Conservation (phyloP, 2,113 vertebrate species). For the Tylochromis polylepis region DNA sequence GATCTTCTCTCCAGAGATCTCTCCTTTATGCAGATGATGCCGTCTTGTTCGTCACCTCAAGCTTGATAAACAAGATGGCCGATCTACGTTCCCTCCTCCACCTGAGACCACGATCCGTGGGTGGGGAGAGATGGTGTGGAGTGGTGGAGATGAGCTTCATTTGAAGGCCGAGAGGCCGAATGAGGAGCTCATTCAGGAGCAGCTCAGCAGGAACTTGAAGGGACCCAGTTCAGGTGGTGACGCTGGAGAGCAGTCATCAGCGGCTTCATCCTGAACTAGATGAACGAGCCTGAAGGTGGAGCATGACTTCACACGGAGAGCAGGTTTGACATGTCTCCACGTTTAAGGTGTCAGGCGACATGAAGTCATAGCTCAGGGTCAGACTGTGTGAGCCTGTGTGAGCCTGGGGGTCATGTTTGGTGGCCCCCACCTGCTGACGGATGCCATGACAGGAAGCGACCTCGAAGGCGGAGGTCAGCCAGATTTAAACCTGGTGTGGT, state of each 20-base stretch:
- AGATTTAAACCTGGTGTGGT: background rate
- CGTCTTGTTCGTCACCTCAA: too few species aligned
- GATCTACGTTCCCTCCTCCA: background rate
- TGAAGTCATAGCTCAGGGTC: too few species aligned
- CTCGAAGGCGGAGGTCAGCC: background rate
- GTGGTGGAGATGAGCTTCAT: background rate
- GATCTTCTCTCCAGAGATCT: background rate
- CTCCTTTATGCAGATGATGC: background rate
- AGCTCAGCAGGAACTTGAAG: too few species aligned
- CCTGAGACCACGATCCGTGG: background rate
- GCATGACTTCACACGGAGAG: background rate
- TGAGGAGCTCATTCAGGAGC: too few species aligned
- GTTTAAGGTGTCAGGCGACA: too few species aligned
- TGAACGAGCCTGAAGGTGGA: background rate
- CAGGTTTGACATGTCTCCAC: too few species aligned
- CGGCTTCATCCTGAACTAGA: background rate
- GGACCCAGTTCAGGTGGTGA: too few species aligned
- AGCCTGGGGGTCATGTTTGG: background rate
- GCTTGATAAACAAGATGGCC: background rate
- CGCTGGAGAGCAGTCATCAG: background rate
- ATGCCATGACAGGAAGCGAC: background rate
- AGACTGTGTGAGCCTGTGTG: background rate
- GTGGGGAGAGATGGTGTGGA: too few species aligned
- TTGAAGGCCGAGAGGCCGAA: background rate
- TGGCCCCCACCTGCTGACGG: background rate